Base-by-base conservation (phyloP, 2,797 vertebrate genomes). In the Pelobates cultripes region DNA sequence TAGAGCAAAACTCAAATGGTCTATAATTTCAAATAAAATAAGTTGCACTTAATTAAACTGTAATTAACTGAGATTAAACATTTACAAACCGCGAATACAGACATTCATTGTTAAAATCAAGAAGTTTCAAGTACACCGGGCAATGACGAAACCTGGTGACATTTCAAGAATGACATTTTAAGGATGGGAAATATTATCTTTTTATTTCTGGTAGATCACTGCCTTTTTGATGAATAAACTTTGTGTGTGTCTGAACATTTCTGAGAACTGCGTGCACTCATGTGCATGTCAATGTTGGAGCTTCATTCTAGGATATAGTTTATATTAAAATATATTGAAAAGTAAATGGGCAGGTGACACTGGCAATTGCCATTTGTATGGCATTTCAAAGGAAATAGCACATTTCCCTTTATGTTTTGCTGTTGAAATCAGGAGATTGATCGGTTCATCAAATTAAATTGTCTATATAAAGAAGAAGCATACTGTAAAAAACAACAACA, bases 161-260 rank as follows among this genome's bases (percentile, higher is more conserved):
- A 14, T 57, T 57, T 57, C 55, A 57, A 57, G 55, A 15, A 57
- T 57, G 55, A 57, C 3, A 57, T 57, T 64, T 28, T 40, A 28
- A 64, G 61, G 61, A 64, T 64, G 61, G 10, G n/a, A 64, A n/a
- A 64, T 64, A 64, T 40, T n/a, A 64, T 0, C 61, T 64, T 64
- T 4, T n/a, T 64, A 64, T 64, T 64, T 40, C 61, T 64, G 61
- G 61, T 64, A 7, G 28, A 2, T 41, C 6, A 40, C 28, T 64
- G 17, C 6, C 7, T 64, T 57, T 64, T 40, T 64, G n/a, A 17
- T 40, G 61, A 40, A 40, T 41, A 64, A 64, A 17, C n/a, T 64
- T 64, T 64, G 61, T 40, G 61, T 64, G 61, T 64, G 12, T n/a
- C n/a, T 64, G 61, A 64, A n/a, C n/a, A 28, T 64, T 64, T 64